Percentiles rank a stretch among this genome's conserved stretches.
Evolutionary conservation across 2,113 vertebrate genomes (phyloP).

Genomic region (Anser cygnoides): DNA sequence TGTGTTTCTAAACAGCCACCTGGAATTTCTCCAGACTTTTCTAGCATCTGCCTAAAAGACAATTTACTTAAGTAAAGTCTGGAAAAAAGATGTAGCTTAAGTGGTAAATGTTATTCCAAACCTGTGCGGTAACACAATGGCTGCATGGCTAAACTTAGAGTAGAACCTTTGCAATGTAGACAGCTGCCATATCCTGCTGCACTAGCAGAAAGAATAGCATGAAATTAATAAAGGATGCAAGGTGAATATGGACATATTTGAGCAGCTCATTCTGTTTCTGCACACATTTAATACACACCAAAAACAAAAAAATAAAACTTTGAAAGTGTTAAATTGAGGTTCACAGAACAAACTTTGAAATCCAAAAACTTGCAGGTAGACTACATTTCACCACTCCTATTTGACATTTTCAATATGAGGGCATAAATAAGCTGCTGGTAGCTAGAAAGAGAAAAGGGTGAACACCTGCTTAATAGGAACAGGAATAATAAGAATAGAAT

Average conservation of each 20-base stretch:
- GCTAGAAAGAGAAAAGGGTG: background rate
- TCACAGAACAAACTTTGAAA: background rate
- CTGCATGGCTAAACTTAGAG: background rate
- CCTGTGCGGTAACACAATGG: background rate
- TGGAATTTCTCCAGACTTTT: background rate
- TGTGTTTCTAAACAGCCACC: background rate
- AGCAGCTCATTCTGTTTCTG: background rate
- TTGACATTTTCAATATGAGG: background rate
- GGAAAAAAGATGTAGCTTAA: background rate
- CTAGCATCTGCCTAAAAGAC: background rate
- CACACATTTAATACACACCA: background rate
- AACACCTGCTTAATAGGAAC: background rate
- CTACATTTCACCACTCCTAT: background rate
- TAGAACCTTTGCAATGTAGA: background rate
- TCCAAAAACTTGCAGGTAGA: background rate
- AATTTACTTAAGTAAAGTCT: background rate
- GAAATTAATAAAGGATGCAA: background rate
- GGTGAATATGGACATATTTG: background rate
- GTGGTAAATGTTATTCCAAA: background rate
- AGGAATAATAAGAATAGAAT: background rate
- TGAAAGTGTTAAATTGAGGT: background rate
- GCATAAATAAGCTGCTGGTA: background rate
- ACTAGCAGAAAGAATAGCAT: background rate
- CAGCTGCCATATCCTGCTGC: accelerated
- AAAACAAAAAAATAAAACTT: background rate